Evolutionary conservation across 2,113 vertebrate species (phyloP).

Genomic region (Motacilla alba): DNA sequence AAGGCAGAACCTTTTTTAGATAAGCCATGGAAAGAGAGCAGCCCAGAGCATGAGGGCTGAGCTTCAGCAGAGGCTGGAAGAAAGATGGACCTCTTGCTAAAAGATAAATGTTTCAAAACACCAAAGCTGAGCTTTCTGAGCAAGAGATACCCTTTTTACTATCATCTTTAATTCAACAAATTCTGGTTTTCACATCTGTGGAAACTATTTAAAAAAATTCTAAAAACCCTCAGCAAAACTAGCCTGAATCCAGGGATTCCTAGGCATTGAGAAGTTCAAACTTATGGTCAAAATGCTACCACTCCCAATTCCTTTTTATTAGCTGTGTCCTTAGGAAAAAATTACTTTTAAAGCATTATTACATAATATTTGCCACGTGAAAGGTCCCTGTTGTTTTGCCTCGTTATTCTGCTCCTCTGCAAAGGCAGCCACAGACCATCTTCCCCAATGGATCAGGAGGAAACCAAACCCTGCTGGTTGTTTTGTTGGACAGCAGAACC

Average conservation of each 20-base stretch:
- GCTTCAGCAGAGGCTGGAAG: neutral
- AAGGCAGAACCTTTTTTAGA: conserved; percentile 45
- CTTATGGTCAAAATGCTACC: neutral
- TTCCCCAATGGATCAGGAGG: neutral
- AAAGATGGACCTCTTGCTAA: neutral
- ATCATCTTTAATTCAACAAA: neutral
- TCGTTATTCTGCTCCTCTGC: neutral
- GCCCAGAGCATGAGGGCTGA: neutral
- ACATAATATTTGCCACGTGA: neutral
- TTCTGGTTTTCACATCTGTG: neutral
- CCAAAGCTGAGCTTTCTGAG: neutral
- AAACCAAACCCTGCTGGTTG: neutral
- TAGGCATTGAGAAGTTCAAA: neutral
- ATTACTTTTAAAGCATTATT: neutral
- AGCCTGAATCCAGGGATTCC: neutral
- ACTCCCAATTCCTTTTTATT: neutral
- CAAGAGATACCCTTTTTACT: neutral
- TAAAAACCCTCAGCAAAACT: neutral
- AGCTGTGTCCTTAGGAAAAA: neutral
- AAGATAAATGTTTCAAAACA: conserved; percentile 1
- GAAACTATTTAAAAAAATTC: neutral
- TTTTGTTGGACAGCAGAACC: neutral
- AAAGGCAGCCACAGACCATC: neutral
- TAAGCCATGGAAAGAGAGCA: conserved; percentile 7
- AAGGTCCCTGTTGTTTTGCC: neutral